Evolutionary conservation across 2,113 vertebrate species (phyloP).

Genomic region (Aphelocoma coerulescens): DNA sequence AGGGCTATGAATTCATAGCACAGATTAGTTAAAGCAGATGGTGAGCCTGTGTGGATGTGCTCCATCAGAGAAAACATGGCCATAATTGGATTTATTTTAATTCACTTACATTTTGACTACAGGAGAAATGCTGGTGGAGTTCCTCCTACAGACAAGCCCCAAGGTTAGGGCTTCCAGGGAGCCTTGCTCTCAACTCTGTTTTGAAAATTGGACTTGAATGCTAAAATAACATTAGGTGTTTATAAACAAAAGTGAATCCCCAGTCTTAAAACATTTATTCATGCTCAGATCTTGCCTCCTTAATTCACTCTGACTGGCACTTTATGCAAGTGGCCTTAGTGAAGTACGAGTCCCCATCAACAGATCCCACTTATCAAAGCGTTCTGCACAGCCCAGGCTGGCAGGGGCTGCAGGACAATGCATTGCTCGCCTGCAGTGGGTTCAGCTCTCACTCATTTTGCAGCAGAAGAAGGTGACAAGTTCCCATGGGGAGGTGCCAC

Average conservation of each 20-base stretch:
- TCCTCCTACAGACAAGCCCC: neutral
- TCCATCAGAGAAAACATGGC: neutral
- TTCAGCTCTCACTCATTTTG: neutral
- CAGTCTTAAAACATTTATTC: neutral
- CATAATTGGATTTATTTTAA: slow-evolving; percentile 46
- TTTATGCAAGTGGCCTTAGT: neutral
- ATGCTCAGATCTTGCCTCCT: neutral
- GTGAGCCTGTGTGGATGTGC: neutral
- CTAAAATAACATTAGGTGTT: neutral
- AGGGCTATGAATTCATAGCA: neutral
- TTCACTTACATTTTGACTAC: neutral
- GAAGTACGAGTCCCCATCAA: neutral
- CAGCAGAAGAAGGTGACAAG: neutral
- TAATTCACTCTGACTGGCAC: neutral
- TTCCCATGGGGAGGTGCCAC: neutral
- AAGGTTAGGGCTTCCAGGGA: neutral
- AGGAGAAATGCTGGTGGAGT: neutral
- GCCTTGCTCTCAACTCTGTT: neutral
- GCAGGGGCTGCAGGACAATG: accelerated
- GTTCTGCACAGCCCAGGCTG: neutral
- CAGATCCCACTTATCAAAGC: neutral
- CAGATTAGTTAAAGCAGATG: slow-evolving; percentile 50
- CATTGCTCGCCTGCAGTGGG: neutral
- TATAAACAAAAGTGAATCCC: neutral
- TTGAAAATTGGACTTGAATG: neutral